A percentile compares a stretch with the other conserved stretches of the same genome.
Evolutionary conservation across 92 coral and sea anemone genomes (phyloP).

Genomic region (Heteractis magnifica): DNA sequence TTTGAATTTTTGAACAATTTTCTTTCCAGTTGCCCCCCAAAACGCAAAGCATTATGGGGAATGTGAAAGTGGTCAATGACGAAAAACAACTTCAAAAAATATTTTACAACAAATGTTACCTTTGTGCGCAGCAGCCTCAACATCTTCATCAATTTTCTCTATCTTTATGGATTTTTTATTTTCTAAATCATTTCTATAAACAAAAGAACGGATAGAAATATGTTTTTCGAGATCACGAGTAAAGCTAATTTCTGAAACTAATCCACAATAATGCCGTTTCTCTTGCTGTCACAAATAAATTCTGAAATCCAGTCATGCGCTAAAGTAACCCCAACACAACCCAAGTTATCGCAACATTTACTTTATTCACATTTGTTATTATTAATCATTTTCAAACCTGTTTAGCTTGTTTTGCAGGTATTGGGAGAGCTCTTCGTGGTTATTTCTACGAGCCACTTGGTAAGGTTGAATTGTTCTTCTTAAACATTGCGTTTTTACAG

Average conservation of each 20-base stretch:
- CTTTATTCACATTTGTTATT: neutral
- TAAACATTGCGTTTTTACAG: conserved; percentile 22
- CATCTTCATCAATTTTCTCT: neutral
- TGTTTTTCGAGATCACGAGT: neutral
- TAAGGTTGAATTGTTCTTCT: conserved; percentile 5
- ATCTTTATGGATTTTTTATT: neutral
- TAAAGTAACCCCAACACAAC: too few relatives aligned
- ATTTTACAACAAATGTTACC: neutral
- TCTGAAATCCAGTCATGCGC: too few relatives aligned
- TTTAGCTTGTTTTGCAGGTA: neutral
- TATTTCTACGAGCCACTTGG: neutral
- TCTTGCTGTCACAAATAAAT: too few relatives aligned
- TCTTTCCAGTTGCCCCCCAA: too few relatives aligned
- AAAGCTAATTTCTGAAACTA: too few relatives aligned
- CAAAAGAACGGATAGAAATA: neutral
- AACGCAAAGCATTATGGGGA: too few relatives aligned
- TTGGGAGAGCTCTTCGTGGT: neutral
- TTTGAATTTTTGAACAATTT: too few relatives aligned
- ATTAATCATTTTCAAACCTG: neutral
- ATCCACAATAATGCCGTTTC: too few relatives aligned
- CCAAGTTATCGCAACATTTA: too few relatives aligned
- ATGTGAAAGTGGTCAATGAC: too few relatives aligned
- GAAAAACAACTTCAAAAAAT: neutral
- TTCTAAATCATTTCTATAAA: neutral
- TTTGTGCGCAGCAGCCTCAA: neutral